phyloP scores from a whole-genome alignment of 2,797 vertebrate genomes.

The Enteromius mattozi region DNA sequence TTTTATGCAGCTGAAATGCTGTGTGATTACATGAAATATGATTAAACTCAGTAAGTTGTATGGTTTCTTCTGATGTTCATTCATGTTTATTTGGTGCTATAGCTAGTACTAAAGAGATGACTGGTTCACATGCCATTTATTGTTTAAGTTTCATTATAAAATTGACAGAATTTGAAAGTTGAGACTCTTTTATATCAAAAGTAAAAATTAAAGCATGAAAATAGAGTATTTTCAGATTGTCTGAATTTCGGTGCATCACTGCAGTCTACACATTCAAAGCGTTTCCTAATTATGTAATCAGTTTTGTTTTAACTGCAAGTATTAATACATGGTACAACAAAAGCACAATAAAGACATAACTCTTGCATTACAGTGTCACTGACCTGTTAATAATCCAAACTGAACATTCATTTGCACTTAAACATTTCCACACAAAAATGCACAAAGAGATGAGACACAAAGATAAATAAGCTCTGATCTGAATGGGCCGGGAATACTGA shows the following conservation, averaged over 20 bases:
- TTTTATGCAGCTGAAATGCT: not conserved
- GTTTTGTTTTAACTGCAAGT: not conserved
- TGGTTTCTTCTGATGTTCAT: not conserved
- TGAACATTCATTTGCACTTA: not conserved
- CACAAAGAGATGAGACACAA: not conserved
- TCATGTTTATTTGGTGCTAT: not conserved
- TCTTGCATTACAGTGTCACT: not conserved
- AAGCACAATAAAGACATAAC: not conserved
- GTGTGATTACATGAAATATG: not conserved
- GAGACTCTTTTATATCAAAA: not conserved
- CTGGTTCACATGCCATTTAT: not conserved
- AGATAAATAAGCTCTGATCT: constrained; percentile 31
- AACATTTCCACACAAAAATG: not conserved
- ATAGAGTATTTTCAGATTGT: not conserved
- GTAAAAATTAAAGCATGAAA: not conserved
- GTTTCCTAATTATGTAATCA: not conserved
- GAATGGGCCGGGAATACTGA: not conserved
- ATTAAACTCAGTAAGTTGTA: not conserved
- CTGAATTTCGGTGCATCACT: not conserved
- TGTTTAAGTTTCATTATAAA: not conserved
- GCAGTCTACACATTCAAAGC: not conserved
- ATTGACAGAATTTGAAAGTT: not conserved
- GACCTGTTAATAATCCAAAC: not conserved
- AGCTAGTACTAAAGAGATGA: not conserved
- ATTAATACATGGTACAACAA: not conserved